phyloP scores from a whole-genome alignment of 2,113 vertebrate genomes.

The Delphinapterus leucas region DNA sequence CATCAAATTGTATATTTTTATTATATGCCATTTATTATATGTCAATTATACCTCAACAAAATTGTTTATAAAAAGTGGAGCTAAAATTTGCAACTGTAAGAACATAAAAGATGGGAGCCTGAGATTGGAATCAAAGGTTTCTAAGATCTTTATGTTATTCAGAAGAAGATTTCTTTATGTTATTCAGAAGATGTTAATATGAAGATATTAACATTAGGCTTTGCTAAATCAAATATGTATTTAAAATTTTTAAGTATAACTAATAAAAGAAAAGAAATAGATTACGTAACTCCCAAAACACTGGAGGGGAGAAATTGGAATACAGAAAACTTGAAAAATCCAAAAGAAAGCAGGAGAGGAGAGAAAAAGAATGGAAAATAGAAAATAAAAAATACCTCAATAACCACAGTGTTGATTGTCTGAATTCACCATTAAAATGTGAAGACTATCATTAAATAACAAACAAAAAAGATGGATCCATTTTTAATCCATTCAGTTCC shows the following conservation, averaged over 20 bases:
- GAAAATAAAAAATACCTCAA: neutral
- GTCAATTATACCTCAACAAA: neutral
- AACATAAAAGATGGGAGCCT: neutral
- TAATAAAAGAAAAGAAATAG: neutral
- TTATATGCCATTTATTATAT: neutral
- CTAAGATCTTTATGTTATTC: neutral
- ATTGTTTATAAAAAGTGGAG: neutral
- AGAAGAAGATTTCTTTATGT: neutral
- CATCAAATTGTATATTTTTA: neutral
- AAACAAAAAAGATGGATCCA: neutral
- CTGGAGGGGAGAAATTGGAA: neutral
- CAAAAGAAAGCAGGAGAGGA: neutral
- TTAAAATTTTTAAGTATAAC: neutral
- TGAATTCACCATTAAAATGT: neutral
- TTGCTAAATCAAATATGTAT: neutral
- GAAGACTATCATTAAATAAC: neutral
- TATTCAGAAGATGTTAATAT: neutral
- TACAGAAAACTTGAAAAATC: conserved; percentile 12
- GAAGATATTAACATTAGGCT: neutral
- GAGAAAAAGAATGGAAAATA: neutral
- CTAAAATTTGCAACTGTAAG: neutral
- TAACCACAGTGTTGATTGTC: neutral
- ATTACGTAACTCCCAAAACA: neutral
- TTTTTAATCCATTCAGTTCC: neutral
- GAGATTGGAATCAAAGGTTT: neutral